Evolutionary conservation across 2,113 vertebrate species (phyloP).

Genomic region (Leptosomus discolor): DNA sequence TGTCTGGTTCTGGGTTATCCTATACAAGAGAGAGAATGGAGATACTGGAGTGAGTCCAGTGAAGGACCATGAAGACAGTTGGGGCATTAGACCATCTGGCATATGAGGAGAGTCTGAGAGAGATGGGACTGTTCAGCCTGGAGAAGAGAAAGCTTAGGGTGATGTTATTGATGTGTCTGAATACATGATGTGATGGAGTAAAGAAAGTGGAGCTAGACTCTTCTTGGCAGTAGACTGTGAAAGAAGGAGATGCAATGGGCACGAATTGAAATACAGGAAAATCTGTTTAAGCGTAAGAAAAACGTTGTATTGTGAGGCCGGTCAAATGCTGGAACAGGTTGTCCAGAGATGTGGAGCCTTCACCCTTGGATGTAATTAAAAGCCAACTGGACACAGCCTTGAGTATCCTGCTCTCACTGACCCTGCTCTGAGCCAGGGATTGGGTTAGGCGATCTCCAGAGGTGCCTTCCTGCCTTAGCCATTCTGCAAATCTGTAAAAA

Average conservation of each 20-base stretch:
- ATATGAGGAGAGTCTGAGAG: background rate
- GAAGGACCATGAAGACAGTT: fast-evolving
- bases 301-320: background rate
- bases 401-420: background rate
- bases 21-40: background rate
- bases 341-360: background rate
- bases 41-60: background rate
- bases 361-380: background rate
- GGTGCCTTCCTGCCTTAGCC: background rate
- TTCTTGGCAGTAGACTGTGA: background rate
- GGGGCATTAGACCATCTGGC: background rate
- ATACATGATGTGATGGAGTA: background rate
- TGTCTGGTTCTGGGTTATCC: background rate
- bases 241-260: background rate
- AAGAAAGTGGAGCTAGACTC: background rate
- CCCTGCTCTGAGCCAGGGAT: background rate
- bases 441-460: background rate
- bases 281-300: background rate
- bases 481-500: background rate
- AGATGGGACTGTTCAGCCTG: background rate
- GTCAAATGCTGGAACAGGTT: background rate
- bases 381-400: background rate
- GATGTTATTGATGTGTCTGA: background rate
- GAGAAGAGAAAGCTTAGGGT: background rate
- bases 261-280: background rate